phyloP scores from a whole-genome alignment of 2,113 vertebrate species.

The Tragulus kanchil region DNA sequence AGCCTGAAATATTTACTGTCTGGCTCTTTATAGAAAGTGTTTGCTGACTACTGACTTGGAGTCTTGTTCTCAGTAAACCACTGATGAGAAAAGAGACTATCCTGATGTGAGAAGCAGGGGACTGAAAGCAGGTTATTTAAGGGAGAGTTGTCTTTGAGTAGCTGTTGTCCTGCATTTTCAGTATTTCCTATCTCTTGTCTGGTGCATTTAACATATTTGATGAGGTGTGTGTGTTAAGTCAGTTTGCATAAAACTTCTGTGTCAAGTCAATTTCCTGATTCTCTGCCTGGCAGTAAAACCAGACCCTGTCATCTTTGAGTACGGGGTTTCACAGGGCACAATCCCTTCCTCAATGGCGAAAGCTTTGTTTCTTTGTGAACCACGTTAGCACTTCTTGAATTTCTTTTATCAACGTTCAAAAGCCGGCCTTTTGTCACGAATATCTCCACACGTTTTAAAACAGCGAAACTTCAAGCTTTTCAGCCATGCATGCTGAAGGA shows the following conservation, averaged over 20 bases:
- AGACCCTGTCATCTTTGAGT: conserved; percentile 29
- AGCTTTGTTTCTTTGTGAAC: conserved; percentile 73
- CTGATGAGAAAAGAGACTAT: neutral
- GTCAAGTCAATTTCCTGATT: neutral
- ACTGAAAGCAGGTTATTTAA: neutral
- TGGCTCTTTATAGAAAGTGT: conserved; percentile 25
- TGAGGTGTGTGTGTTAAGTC: conserved; percentile 12
- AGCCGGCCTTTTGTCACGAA: conserved; percentile 65
- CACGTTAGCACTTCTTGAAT: conserved; percentile 35
- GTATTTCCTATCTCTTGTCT: neutral
- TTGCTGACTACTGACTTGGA: neutral
- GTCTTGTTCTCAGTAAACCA: neutral
- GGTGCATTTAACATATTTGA: neutral
- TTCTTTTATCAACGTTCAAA: conserved; percentile 71
- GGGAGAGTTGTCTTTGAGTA: neutral
- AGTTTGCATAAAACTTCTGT: conserved; percentile 27
- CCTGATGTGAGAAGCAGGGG: neutral
- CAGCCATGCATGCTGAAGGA: conserved; percentile 60
- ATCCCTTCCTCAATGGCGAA: neutral
- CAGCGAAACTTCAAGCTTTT: conserved; percentile 65
- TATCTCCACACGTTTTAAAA: conserved; percentile 77
- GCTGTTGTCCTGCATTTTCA: neutral
- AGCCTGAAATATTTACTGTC: conserved; percentile 42
- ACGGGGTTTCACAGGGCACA: neutral
- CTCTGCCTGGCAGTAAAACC: neutral